phyloP scores from a whole-genome alignment of 2,797 vertebrate species.

The Notamacropus eugenii region DNA sequence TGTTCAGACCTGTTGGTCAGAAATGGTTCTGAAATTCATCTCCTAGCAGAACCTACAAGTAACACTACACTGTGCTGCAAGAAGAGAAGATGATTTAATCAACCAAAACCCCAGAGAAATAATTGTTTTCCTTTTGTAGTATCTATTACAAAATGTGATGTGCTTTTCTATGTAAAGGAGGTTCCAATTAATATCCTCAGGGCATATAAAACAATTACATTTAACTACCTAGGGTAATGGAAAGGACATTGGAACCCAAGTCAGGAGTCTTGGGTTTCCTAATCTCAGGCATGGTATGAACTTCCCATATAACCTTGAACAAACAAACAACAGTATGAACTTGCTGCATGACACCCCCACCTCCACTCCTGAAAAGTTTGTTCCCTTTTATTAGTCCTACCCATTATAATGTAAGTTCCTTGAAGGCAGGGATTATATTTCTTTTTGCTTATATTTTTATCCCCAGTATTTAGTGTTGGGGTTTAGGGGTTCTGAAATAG shows the following conservation, averaged over 20 bases:
- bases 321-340: neutral
- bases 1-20: neutral
- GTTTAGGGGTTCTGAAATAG: too few relatives aligned
- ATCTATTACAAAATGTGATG: neutral
- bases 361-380: neutral
- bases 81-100: slow-evolving; percentile 1
- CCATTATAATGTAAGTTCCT: neutral
- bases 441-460: neutral
- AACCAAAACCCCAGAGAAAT: neutral
- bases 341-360: neutral
- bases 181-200: neutral
- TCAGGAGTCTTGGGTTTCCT: neutral
- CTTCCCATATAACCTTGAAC: neutral
- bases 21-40: neutral
- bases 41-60: neutral
- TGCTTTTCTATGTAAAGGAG: neutral
- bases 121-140: neutral
- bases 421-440: neutral
- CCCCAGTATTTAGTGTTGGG: neutral
- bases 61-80: neutral
- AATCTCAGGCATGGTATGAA: neutral
- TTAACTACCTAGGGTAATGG: neutral
- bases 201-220: neutral
- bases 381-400: neutral
- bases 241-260: neutral